These are phyloP conservation scores for Scaptomyza cyrtandrae DNA, from an alignment of 2,888 invertebrate genomes.

Conservation along the genomic window DNA sequence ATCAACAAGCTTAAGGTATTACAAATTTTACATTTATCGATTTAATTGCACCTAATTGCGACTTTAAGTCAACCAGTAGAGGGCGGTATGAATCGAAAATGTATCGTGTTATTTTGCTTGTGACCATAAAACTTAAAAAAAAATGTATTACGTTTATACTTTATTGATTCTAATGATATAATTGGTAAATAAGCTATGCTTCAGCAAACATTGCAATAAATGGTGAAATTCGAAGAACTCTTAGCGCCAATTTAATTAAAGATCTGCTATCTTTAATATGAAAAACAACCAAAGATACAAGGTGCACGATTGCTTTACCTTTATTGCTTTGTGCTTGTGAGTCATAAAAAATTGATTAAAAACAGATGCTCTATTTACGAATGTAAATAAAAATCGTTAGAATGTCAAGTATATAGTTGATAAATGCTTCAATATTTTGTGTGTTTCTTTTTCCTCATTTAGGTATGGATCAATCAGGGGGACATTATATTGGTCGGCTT, in stretches of 20 bases:
- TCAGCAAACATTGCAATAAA: conserved; percentile 42
- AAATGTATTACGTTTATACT: too few relatives aligned
- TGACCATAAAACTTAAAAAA: too few relatives aligned
- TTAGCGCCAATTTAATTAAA: conserved; percentile 48
- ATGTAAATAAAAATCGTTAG: conserved; percentile 7
- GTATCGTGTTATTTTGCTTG: not conserved
- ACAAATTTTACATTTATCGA: not conserved
- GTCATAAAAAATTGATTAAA: conserved; percentile 12
- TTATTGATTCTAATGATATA: too few relatives aligned
- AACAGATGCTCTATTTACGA: not conserved
- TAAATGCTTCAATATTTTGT: not conserved
- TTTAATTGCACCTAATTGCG: not conserved
- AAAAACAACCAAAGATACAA: conserved; percentile 29
- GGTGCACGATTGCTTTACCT: conserved; percentile 24
- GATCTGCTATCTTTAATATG: conserved; percentile 68
- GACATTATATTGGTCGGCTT: conserved; percentile 99
- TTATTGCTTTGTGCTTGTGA: conserved; percentile 11
- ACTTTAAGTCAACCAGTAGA: not conserved
- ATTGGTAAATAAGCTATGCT: not conserved
- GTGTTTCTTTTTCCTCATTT: conserved; percentile 36
- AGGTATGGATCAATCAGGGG: conserved; percentile 99
- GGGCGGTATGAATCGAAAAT: not conserved
- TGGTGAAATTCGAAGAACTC: conserved; percentile 63
- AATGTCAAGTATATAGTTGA: conserved; percentile 8
- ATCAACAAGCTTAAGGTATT: not conserved